A percentile compares a stretch with the other conserved stretches of the same genome.
These are phyloP conservation scores for Chesias legatella DNA, from an alignment of 2,888 invertebrate species.

Conservation along the genomic window DNA sequence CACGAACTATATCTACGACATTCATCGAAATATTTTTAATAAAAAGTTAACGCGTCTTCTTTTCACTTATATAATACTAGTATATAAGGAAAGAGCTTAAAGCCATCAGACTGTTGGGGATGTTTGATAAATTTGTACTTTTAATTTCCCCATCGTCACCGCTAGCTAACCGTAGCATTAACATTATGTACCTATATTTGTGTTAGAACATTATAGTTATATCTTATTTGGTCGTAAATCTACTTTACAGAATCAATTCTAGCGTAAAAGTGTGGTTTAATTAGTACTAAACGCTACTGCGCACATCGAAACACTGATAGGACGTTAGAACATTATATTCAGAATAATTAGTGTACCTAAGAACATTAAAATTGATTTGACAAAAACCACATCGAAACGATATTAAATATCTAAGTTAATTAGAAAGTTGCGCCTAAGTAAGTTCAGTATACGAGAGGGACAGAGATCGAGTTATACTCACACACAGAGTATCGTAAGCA, in stretches of 20 bases:
- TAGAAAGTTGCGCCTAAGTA: constrained; percentile 22
- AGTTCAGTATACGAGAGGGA: constrained; percentile 7
- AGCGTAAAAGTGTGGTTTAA: constrained; percentile 55
- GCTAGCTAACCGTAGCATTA: constrained; percentile 49
- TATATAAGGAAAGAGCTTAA: constrained; percentile 64
- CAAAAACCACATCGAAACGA: constrained; percentile 36
- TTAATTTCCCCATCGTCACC: constrained; percentile 55
- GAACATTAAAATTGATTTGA: constrained; percentile 40
- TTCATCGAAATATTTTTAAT: constrained; percentile 55
- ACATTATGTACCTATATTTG: constrained; percentile 50
- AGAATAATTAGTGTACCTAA: constrained; percentile 23
- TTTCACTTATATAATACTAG: constrained; percentile 56
- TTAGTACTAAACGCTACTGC: constrained; percentile 34
- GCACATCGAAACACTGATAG: constrained; percentile 42
- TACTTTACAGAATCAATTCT: constrained; percentile 66
- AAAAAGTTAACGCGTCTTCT: constrained; percentile 57
- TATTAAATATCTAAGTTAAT: constrained; percentile 12
- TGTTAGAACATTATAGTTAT: constrained; percentile 58
- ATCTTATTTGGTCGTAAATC: constrained; percentile 73
- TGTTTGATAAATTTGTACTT: constrained; percentile 76
- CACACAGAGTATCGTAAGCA: not conserved
- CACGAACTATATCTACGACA: constrained; percentile 56
- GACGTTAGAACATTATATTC: constrained; percentile 27
- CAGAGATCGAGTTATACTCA: constrained; percentile 13
- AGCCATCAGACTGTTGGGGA: constrained; percentile 55